Conservation (phyloP, 2,797 vertebrate genomes). For the Tamandua tetradactyla region DNA sequence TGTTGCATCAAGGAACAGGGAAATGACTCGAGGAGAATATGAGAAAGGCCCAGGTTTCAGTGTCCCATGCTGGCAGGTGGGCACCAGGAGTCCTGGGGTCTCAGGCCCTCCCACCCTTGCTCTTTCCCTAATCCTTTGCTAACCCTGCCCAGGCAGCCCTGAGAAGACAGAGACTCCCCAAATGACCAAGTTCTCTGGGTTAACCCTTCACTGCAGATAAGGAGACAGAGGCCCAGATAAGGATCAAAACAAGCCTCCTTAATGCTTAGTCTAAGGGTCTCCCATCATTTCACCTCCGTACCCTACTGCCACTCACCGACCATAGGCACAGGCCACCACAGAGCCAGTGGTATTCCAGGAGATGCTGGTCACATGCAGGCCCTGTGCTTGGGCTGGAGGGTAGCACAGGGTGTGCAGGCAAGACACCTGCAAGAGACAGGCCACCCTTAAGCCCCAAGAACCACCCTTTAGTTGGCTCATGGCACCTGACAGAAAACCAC, state of each 20-base stretch:
- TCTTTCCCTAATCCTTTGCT: background rate
- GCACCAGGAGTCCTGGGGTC: background rate
- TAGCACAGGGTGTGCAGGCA: conserved; percentile 89
- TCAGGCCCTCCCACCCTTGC: background rate
- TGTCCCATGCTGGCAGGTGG: background rate
- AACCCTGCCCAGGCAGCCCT: background rate
- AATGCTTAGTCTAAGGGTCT: background rate
- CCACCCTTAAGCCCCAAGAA: background rate
- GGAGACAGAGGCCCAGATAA: background rate
- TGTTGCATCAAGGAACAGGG: no score
- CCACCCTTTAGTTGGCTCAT: no score
- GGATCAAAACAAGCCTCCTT: background rate
- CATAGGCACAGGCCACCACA: conserved; percentile 92
- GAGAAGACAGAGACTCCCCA: background rate
- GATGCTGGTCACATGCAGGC: conserved; percentile 91
- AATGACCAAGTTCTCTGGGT: background rate
- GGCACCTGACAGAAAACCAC: background rate
- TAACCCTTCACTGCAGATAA: no score
- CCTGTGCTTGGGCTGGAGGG: conserved; percentile 85
- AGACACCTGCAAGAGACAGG: conserved; percentile 86
- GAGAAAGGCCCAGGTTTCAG: background rate
- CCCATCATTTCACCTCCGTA: background rate
- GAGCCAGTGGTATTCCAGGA: conserved; percentile 95
- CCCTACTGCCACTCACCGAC: conserved; percentile 88
- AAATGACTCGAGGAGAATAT: background rate